These are phyloP conservation scores for Prosopocoilus inquinatus DNA, from an alignment of 2,888 invertebrate species.

Conservation along the genomic window DNA sequence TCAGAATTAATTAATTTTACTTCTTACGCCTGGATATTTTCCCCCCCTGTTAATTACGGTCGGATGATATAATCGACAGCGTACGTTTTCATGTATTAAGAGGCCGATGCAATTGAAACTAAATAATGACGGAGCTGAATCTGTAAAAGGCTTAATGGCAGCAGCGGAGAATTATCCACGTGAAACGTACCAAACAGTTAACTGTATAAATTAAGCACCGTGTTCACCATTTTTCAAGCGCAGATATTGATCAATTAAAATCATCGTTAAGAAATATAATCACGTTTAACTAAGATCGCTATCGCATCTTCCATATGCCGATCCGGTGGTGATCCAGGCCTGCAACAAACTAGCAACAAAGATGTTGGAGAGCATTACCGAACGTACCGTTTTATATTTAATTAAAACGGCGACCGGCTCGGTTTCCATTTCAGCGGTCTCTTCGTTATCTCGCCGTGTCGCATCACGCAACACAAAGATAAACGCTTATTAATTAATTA, in stretches of 20 bases:
- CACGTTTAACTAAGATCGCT: background rate
- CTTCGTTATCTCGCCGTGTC: background rate
- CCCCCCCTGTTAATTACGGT: no score
- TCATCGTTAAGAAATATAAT: constrained; percentile 1
- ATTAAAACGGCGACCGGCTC: background rate
- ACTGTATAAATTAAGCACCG: background rate
- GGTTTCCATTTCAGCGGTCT: background rate
- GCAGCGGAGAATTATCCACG: no score
- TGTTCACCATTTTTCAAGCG: background rate
- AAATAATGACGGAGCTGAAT: background rate
- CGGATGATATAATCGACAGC: no score
- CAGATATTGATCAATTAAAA: constrained; percentile 1
- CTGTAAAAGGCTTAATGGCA: no score
- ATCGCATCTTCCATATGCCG: constrained; percentile 1
- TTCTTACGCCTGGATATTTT: no score
- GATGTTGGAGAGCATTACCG: background rate
- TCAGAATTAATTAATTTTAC: no score
- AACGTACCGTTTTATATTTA: background rate
- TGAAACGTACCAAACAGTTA: background rate
- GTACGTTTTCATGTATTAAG: background rate
- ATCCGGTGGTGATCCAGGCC: background rate
- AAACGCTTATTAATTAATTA: no score
- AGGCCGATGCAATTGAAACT: background rate
- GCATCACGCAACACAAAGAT: no score
- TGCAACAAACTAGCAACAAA: background rate